Evolutionary conservation across 2,888 invertebrate species (phyloP), one percentile per base, ranked within the genome.

Genomic region (Acanthopleura granulata): DNA sequence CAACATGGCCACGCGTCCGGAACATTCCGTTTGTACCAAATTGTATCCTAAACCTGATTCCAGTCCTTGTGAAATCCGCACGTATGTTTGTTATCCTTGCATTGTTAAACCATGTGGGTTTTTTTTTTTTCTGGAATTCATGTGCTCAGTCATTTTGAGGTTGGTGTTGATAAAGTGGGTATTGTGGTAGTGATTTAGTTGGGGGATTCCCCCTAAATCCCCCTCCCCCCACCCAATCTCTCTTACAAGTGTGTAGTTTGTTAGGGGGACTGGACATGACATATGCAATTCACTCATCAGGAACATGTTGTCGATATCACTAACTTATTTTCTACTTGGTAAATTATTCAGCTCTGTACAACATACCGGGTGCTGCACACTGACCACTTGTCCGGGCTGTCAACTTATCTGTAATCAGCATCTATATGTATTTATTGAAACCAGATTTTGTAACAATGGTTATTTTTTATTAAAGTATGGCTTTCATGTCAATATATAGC

Each of bases 401-500:
- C 40, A 40, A 40, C 40, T 40, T 9, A n/a, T 40, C 40, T 40
- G 40, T 40, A 40, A 40, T 40, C 40, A 40, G 40, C 51, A 75
- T 69, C 72, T 78, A 76, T 66, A 73, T 77, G 75, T 79, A 79
- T 79, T 79, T 79, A 77, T 79, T 79, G 77, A 75, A 62, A 74
- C 57, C 57, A 79, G 69, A 72, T 74, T 77, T 77, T 79, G 79
- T 79, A 79, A 71, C 75, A 75, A 77, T 73, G 61, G 73, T 72
- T 77, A 77, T 79, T 79, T 57, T 79, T 77, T 77, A 79, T 77
- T 77, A 79, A 79, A 77, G 77, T 74, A 77, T 77, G 78, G 77
- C 77, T 77, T 79, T 75, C 75, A 74, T 73, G 74, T 73, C 51
- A 57, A 15, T 40, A 40, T 40, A 40, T 40, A 40, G 4, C 40